phyloP scores from a whole-genome alignment of 2,113 vertebrate species.

The Carlito syrichta region DNA sequence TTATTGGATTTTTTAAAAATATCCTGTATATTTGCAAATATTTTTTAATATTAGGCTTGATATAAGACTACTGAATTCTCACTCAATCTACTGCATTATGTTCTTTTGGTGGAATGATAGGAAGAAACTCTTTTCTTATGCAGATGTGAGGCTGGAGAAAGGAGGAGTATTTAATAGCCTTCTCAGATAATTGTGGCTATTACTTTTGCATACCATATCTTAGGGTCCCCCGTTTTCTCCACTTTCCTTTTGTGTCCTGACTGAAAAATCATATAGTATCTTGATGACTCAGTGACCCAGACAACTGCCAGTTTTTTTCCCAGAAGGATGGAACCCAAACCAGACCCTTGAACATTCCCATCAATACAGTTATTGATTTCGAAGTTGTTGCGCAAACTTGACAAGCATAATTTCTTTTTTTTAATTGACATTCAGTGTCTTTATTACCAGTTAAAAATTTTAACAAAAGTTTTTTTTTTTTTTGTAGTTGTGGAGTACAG shows the following conservation, averaged over 20 bases:
- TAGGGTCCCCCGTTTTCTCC: not conserved
- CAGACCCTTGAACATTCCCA: not conserved
- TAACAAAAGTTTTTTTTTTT: too few relatives aligned
- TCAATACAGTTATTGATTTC: too few relatives aligned
- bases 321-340: not conserved
- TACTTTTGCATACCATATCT: not conserved
- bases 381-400: too few relatives aligned
- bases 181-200: not conserved
- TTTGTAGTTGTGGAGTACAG: too few relatives aligned
- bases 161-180: not conserved
- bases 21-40: too few relatives aligned
- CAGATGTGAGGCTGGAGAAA: not conserved
- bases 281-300: not conserved
- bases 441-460: too few relatives aligned
- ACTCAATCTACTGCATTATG: not conserved
- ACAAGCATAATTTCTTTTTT: not conserved
- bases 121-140: not conserved
- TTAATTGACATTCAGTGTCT: too few relatives aligned
- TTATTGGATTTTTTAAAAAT: not conserved
- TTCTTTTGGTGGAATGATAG: not conserved
- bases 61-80: not conserved
- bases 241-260: not conserved
- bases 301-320: not conserved
- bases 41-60: not conserved
- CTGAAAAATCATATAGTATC: not conserved